Evolutionary conservation across 2,888 invertebrate genomes (phyloP), one percentile per base, ranked within the genome.

Genomic region (Ceramica pisi): DNA sequence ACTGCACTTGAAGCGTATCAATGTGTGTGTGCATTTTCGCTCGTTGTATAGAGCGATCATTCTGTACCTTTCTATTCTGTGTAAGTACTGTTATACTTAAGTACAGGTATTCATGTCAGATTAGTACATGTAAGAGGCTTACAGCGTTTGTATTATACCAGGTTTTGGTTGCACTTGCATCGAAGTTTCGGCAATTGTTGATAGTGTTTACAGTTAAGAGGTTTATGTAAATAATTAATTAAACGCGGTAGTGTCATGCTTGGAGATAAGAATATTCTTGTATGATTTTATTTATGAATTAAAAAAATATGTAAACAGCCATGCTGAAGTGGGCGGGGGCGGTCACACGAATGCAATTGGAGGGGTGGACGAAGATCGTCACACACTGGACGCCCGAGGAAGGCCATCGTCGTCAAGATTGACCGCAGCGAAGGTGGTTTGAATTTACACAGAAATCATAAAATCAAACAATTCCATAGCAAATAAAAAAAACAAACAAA

Each of bases 111-210:
- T 3, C 38, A 71, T 51, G 38, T 16, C 57, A 59, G 75, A 75
- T 75, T 73, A 75, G 23, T 73, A 51, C 63, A 46, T 31, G 14
- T 75, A 75, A 75, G 79, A 79, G n/a, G 80, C 62, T 64, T 74
- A 75, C 31, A 48, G 51, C 21, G 35, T 62, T 63, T 35, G 9
- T 75, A 16, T 23, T 10, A 46, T 46, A 46, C 21, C 8, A 14
- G n/a, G 38, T n/a, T 51, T 60, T 35, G 8, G n/a, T 51, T 61
- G 50, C 38, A 46, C 23, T 72, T 53, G 70, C 16, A 31, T 53
- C 57, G 35, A 53, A 70, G n/a, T 60, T 71, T 55, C 0, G 4
- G 7, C 44, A 53, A 77, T 55, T 48, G 48, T 23, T 23, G 12
- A 41, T 60, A 41, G n/a, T 51, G 12, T 21, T 74, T 12, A 35